A percentile compares a stretch with the other conserved stretches of the same genome.
Evolutionary conservation across 2,888 invertebrate species (phyloP).

Genomic region (Ormyrus rosae): DNA sequence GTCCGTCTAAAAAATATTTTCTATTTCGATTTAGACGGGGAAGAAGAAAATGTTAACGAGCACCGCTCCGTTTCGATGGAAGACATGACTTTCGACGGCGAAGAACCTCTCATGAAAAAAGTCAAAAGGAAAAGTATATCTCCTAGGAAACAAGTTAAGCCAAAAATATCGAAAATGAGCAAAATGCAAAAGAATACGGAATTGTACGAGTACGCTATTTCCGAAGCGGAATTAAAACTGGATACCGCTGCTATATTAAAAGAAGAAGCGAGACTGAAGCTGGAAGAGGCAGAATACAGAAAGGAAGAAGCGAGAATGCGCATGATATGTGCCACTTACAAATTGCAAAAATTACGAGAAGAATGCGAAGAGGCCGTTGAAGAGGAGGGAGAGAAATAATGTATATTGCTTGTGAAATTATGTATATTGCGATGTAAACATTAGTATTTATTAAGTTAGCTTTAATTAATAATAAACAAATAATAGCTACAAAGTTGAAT

Average conservation of each 20-base stretch:
- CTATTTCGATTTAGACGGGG: conserved; percentile 39
- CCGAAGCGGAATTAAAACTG: conserved; percentile 66
- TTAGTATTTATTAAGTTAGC: conserved; percentile 16
- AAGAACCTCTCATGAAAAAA: conserved; percentile 30
- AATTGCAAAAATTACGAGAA: conserved; percentile 64
- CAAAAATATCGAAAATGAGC: conserved; percentile 53
- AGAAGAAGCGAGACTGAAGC: conserved; percentile 66
- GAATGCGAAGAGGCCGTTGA: conserved; percentile 53
- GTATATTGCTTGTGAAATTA: neutral
- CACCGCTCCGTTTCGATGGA: conserved; percentile 34
- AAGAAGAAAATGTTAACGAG: conserved; percentile 26
- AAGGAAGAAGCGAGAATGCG: conserved; percentile 68
- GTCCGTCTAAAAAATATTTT: neutral
- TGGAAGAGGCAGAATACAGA: conserved; percentile 67
- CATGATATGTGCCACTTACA: conserved; percentile 66
- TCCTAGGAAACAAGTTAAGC: conserved; percentile 27
- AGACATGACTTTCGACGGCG: conserved; percentile 25
- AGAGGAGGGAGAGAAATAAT: conserved; percentile 27
- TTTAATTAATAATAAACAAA: conserved; percentile 1
- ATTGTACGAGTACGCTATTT: conserved; percentile 63
- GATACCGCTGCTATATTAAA: conserved; percentile 65
- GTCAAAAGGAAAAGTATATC: conserved; percentile 24
- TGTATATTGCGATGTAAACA: neutral
- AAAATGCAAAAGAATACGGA: conserved; percentile 62
- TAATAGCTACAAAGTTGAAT: neutral